phyloP scores from a whole-genome alignment of 2,888 invertebrate species.

The Drosophila nigricruria region DNA sequence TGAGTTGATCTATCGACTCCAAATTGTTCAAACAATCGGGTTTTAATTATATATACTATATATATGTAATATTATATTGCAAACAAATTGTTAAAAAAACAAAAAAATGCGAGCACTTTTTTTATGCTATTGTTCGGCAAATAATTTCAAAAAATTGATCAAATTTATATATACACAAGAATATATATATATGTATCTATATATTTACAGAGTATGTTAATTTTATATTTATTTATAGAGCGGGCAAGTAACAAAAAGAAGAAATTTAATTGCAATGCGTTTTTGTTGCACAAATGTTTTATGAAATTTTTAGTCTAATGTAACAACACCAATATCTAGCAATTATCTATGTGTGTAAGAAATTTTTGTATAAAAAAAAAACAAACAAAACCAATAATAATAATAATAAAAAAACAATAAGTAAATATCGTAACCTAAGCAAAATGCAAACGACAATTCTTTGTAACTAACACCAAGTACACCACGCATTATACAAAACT shows the following conservation, averaged over 20 bases:
- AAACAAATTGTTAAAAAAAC: conserved; percentile 57
- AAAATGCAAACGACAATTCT: conserved; percentile 55
- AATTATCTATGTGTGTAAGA: conserved; percentile 63
- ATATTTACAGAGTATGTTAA: conserved; percentile 56
- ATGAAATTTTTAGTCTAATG: conserved; percentile 73
- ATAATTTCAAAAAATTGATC: conserved; percentile 75
- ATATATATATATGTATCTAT: conserved; percentile 36
- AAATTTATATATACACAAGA: conserved; percentile 57
- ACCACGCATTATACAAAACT: conserved; percentile 54
- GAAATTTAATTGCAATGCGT: conserved; percentile 70
- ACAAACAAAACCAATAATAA: conserved; percentile 17
- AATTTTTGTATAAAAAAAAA: conserved; percentile 58
- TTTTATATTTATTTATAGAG: conserved; percentile 73
- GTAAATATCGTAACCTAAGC: conserved; percentile 50
- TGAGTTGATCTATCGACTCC: conserved; percentile 29
- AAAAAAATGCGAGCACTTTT: conserved; percentile 41
- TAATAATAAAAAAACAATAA: conserved; percentile 33
- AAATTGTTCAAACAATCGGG: conserved; percentile 73
- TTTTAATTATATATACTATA: conserved; percentile 58
- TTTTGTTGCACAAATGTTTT: conserved; percentile 81
- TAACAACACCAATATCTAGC: conserved; percentile 73
- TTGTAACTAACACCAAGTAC: conserved; percentile 82
- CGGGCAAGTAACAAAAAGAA: conserved; percentile 36
- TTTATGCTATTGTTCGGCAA: conserved; percentile 60
- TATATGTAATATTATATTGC: conserved; percentile 28